Evolutionary conservation across 2,797 vertebrate genomes (phyloP), one percentile per base, ranked within the genome.

Genomic region (Synaphobranchus kaupii): DNA sequence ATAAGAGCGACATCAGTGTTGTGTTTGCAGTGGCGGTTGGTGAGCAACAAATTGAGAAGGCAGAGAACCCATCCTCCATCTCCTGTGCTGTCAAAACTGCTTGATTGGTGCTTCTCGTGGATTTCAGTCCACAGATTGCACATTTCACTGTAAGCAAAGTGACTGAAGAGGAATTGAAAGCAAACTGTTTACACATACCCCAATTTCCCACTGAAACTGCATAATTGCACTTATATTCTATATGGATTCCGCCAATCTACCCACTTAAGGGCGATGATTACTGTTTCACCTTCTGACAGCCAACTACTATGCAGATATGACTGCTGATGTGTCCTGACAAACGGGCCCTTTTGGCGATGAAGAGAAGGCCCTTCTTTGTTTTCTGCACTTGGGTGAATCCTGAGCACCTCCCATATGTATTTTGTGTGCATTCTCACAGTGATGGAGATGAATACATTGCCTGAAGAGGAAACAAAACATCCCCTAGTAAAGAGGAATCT

Each of bases 1-100:
- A 80, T 22, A 80, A 39, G 76, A 80, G 76, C n/a, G 44, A 81
- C 47, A 50, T 81, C 78, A 81, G 78, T 50, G 47, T 50, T 22
- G 25, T 48, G 78, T 12, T 50, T 50, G 44, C 44, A 81, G 78
- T 48, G 78, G 39, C 73, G n/a, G 47, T 47, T 81, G 44, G 78
- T 81, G 47, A 81, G 78, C 44, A n/a, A 50, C 44, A 81, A 81
- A 50, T 50, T 25, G 47, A 48, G 44, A 22, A 48, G 22, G 78
- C 22, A 81, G 20, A 25, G 34, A 50, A 50, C 78, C 22, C 44
- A 50, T 22, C 17, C 47, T 81, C 39, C 22, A 50, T 81, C 78
- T 81, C 78, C 8, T 81, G 34, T 48, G 78, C 47, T 25, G 44
- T 48, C 78, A 50, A n/a, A 81, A 48, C 78, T 81, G 78, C 34